Evolutionary conservation across 2,797 vertebrate genomes (phyloP).

Genomic region (Enteromius afrohamiltoni): DNA sequence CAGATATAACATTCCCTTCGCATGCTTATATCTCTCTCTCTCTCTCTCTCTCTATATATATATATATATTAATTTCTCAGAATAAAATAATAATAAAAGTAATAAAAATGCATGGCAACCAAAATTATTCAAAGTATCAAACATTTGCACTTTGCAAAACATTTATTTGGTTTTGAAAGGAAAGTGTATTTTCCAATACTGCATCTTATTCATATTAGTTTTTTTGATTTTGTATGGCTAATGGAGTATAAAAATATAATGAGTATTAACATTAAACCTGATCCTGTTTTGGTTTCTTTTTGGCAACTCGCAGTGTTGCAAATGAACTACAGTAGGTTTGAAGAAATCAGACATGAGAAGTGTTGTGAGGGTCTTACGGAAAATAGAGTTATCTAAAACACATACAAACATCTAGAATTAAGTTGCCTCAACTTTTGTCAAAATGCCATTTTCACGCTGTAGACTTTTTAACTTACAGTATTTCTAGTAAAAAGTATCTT

Average conservation of each 20-base stretch:
- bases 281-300: background rate
- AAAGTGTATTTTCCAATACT: slow-evolving; percentile 30
- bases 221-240: background rate
- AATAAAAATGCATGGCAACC: background rate
- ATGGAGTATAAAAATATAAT: slow-evolving; percentile 30
- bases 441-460: background rate
- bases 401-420: slow-evolving; percentile 4
- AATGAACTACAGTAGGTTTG: background rate
- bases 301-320: background rate
- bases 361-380: background rate
- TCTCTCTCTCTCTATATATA: too few relatives aligned
- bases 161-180: slow-evolving; percentile 61
- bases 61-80: background rate
- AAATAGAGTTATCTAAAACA: background rate
- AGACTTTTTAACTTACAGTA: background rate
- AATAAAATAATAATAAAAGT: background rate
- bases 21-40: slow-evolving; percentile 51
- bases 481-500: slow-evolving; percentile 13
- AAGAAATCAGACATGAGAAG: background rate
- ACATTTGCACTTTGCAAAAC: background rate
- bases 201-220: slow-evolving; percentile 27
- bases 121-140: background rate
- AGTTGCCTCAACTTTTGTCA: background rate
- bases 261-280: background rate
- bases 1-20: slow-evolving; percentile 70